Evolutionary conservation across 2,888 invertebrate genomes (phyloP), one percentile per base, ranked within the genome.

Genomic region (Alloplasta piceator): DNA sequence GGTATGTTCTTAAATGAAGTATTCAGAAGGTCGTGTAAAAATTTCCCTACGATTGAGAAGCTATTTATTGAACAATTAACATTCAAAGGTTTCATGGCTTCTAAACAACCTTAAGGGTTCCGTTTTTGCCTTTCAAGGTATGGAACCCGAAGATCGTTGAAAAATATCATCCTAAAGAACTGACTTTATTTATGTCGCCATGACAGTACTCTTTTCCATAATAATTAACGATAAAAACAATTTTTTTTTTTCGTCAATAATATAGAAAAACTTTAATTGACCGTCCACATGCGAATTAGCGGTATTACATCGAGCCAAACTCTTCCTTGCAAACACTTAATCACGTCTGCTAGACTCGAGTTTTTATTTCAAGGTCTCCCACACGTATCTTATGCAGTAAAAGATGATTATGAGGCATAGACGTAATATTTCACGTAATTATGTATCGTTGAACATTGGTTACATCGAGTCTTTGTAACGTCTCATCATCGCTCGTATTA

Each of bases 361-460:
- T 60, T 71, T 76, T 71, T 63, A 41, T 43, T 55, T 67, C 80
- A 80, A 80, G 80, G 80, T 72, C 74, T 67, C 3, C 26, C 26
- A 26, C 26, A 26, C 50, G 38, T 39, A 41, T 52, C 66, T 66
- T 64, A 56, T 60, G 67, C 76, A n/a, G 67, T 60, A 67, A 80
- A 43, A 16, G 48, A 14, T 67, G 16, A 80, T 76, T 48, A 72
- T 46, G 26, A 26, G 26, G 38, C 48, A 63, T 14, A 14, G 48
- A 63, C 76, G 72, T 72, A 76, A 76, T 72, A 63, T 66, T 76
- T 63, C 63, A 55, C 56, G 63, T 68, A 67, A 80, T 76, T 72
- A 52, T 63, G 26, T 26, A 56, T 80, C 56, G 72, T 72, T 56
- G 72, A 68, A 80, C 55, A 14, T 67, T 26, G 41, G 55, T 38